Evolutionary conservation across 2,113 vertebrate genomes (phyloP).

Genomic region (Strix uralensis): DNA sequence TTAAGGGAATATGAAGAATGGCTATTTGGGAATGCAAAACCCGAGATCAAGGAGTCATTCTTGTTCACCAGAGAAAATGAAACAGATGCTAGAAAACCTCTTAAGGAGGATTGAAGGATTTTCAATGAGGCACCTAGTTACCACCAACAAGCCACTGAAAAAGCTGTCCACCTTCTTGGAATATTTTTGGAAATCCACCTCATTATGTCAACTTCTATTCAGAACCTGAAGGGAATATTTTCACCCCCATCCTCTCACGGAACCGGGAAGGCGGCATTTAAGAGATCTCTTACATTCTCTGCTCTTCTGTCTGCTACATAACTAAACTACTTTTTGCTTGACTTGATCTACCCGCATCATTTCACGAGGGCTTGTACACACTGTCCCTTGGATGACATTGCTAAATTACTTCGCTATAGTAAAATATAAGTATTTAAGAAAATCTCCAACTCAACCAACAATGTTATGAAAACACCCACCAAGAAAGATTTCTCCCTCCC

Average conservation of each 20-base stretch:
- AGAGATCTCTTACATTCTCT: background rate
- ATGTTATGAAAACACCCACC: background rate
- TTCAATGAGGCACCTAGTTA: background rate
- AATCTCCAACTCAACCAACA: background rate
- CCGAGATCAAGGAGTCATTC: background rate
- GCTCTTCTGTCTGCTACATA: background rate
- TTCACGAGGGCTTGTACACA: background rate
- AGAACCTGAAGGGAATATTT: background rate
- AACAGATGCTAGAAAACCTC: background rate
- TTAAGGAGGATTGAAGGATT: background rate
- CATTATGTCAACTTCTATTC: slow-evolving; percentile 6
- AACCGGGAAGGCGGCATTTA: background rate
- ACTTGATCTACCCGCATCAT: background rate
- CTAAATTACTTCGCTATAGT: background rate
- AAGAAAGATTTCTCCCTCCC: background rate
- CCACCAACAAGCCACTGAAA: background rate
- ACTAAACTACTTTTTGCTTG: background rate
- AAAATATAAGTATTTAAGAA: background rate
- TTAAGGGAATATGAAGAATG: background rate
- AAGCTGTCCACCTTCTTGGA: background rate
- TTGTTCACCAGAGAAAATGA: background rate
- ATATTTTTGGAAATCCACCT: slow-evolving; percentile 25
- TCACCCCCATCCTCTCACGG: background rate
- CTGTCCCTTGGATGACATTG: background rate
- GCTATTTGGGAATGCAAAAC: background rate